These are phyloP conservation scores for Hyles euphorbiae DNA, from an alignment of 1,140 invertebrate genomes.

Conservation along the genomic window DNA sequence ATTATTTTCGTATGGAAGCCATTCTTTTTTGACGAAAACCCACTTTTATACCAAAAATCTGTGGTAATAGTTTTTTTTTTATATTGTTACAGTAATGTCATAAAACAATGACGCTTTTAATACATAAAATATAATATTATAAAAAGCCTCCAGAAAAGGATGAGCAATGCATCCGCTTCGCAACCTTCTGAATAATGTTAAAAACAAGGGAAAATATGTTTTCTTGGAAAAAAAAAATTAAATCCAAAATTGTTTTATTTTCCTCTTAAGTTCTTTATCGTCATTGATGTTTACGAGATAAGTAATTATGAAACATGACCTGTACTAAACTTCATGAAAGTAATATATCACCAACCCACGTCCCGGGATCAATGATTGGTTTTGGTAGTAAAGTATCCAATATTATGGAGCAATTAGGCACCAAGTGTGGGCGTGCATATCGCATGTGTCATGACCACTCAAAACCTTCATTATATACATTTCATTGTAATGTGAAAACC, in stretches of 20 bases:
- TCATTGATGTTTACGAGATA: too few relatives aligned
- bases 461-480: neutral
- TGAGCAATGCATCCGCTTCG: too few relatives aligned
- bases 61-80: neutral
- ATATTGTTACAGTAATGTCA: neutral
- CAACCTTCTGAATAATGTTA: too few relatives aligned
- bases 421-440: conserved; percentile 20
- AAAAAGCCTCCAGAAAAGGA: too few relatives aligned
- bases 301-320: too few relatives aligned
- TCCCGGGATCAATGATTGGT: too few relatives aligned
- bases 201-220: too few relatives aligned
- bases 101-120: neutral
- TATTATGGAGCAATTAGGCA: conserved; percentile 23
- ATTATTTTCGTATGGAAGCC: neutral
- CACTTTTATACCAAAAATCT: neutral
- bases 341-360: neutral
- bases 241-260: too few relatives aligned
- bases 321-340: neutral
- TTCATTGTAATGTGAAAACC: too few relatives aligned
- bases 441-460: conserved; percentile 7
- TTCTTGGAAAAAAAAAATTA: too few relatives aligned
- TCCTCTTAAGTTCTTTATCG: too few relatives aligned
- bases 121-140: too few relatives aligned
- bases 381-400: conserved; percentile 3
- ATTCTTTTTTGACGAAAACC: neutral